These are phyloP conservation scores for Orycteropus afer DNA, from an alignment of 2,113 vertebrate genomes.

Conservation along the genomic window DNA sequence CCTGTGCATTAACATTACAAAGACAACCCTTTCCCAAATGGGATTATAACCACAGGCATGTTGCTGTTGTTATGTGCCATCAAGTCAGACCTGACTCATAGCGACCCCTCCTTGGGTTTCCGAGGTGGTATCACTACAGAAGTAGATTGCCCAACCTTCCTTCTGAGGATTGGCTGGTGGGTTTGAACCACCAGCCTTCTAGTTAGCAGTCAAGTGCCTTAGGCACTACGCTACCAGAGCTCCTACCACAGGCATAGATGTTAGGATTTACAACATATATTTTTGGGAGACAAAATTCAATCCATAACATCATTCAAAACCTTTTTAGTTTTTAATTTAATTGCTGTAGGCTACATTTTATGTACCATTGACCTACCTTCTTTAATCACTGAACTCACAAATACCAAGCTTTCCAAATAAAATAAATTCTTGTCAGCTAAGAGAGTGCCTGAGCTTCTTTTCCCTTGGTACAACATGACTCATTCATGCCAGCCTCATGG, in stretches of 20 bases:
- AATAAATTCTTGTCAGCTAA: conserved; percentile 9
- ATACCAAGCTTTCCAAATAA: conserved; percentile 54
- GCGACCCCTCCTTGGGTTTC: too few species aligned
- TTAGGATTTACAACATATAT: background rate
- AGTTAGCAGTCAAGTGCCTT: too few species aligned
- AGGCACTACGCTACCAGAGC: too few species aligned
- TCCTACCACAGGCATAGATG: background rate
- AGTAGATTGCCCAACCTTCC: too few species aligned
- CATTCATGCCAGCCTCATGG: background rate
- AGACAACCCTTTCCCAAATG: too few species aligned
- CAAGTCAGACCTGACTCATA: too few species aligned
- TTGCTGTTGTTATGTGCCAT: too few species aligned
- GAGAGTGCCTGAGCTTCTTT: too few species aligned
- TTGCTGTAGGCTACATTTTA: conserved; percentile 79
- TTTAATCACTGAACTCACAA: conserved; percentile 71
- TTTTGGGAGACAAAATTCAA: background rate
- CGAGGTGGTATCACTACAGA: too few species aligned
- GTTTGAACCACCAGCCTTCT: too few species aligned
- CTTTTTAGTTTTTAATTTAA: conserved; percentile 83
- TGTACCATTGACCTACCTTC: conserved; percentile 71
- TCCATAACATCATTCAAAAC: conserved; percentile 68
- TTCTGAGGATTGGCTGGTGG: too few species aligned
- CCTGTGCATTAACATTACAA: background rate
- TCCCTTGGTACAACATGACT: background rate
- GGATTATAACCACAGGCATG: too few species aligned